phyloP scores from a whole-genome alignment of 2,113 vertebrate genomes.

The Fulica atra region DNA sequence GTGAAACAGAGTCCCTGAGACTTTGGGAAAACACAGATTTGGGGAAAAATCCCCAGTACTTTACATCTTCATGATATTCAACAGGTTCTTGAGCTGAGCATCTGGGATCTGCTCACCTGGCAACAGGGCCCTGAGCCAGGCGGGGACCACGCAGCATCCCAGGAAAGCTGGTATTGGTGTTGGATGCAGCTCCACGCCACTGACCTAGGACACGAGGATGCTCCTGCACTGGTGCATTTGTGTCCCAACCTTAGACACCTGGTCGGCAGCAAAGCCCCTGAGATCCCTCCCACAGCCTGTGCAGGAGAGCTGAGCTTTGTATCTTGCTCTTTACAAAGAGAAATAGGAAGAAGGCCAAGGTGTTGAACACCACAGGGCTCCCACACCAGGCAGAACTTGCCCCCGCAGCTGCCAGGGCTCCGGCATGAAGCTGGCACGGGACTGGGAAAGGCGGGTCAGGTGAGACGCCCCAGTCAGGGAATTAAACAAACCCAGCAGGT shows the following conservation, averaged over 20 bases:
- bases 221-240: not conserved
- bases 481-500: not conserved
- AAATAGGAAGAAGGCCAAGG: not conserved
- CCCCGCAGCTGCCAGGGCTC: not conserved
- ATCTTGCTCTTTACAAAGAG: not conserved
- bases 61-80: not conserved
- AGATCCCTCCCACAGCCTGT: rapidly evolving
- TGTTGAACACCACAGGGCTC: rapidly evolving
- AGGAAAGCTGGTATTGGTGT: not conserved
- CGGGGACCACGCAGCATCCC: not conserved
- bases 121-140: not conserved
- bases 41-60: rapidly evolving
- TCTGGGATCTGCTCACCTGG: not conserved
- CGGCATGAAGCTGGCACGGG: rapidly evolving
- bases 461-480: not conserved
- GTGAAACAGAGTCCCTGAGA: not conserved
- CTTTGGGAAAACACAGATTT: not conserved
- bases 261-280: not conserved
- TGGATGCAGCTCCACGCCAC: not conserved
- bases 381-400: not conserved
- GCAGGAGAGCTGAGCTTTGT: not conserved
- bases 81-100: not conserved
- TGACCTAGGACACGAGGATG: not conserved
- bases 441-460: not conserved
- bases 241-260: not conserved